These are phyloP conservation scores for Urocyon cinereoargenteus DNA, from an alignment of 2,797 vertebrate species.

Conservation along the genomic window DNA sequence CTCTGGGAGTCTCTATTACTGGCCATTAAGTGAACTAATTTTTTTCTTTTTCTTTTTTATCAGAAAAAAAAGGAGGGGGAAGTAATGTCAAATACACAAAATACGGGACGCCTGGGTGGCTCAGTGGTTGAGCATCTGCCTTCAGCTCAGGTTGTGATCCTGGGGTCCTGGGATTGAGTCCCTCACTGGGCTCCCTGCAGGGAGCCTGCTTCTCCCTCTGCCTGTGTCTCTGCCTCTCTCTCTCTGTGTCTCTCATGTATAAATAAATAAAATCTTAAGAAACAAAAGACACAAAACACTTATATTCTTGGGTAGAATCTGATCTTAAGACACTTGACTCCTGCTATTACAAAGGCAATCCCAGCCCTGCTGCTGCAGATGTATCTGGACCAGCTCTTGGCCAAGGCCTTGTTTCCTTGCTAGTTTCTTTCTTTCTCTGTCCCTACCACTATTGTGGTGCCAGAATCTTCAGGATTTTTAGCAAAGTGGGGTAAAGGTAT, in stretches of 20 bases:
- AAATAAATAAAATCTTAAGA: no score
- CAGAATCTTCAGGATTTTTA: not conserved
- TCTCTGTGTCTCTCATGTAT: no score
- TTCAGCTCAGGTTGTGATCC: no score
- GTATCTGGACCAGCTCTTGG: not conserved
- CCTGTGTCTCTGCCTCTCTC: no score
- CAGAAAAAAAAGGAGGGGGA: not conserved
- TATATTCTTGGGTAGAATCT: not conserved
- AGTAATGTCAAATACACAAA: not conserved
- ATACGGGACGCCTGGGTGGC: no score
- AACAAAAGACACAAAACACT: not conserved
- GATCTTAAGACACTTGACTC: not conserved
- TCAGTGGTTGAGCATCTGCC: no score
- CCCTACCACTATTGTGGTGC: not conserved
- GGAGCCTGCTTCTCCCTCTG: no score
- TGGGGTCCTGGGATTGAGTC: no score
- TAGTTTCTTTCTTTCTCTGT: not conserved
- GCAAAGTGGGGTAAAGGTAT: not conserved
- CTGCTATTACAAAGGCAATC: not conserved
- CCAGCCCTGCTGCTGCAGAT: not conserved
- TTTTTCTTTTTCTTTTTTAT: not conserved
- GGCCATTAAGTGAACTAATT: not conserved
- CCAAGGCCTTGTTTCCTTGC: not conserved
- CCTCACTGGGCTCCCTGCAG: no score
- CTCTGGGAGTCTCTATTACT: not conserved